Evolutionary conservation across 2,113 vertebrate species (phyloP).

Genomic region (Cettia cetti): DNA sequence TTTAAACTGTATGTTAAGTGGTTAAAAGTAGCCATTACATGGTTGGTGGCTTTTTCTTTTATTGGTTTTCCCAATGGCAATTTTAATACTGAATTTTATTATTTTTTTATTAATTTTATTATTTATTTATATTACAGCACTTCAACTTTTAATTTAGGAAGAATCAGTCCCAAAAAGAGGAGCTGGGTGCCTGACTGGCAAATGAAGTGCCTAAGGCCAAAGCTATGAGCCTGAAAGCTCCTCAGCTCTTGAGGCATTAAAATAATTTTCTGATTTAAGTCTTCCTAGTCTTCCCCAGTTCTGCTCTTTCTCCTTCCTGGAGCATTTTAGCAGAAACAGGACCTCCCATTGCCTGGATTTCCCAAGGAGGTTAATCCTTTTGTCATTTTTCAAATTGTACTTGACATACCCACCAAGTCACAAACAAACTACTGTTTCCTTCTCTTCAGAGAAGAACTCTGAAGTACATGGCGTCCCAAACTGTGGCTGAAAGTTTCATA

Average conservation of each 20-base stretch:
- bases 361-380: not conserved
- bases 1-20: constrained; percentile 67
- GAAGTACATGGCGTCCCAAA: not conserved
- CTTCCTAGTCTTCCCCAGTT: not conserved
- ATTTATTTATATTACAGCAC: constrained; percentile 54
- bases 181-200: not conserved
- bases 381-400: not conserved
- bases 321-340: not conserved
- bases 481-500: not conserved
- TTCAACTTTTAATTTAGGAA: constrained; percentile 12
- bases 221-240: not conserved
- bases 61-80: constrained; percentile 56
- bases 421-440: not conserved
- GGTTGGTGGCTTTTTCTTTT: constrained; percentile 60
- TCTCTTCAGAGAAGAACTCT: not conserved
- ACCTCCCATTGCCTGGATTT: not conserved
- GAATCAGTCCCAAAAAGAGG: not conserved
- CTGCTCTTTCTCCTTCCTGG: not conserved
- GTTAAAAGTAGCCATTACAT: constrained; percentile 66
- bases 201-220: constrained; percentile 9
- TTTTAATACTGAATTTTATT: constrained; percentile 55
- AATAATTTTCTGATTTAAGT: not conserved
- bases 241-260: not conserved
- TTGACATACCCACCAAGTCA: not conserved
- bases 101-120: constrained; percentile 65